A percentile compares a stretch with the other conserved stretches of the same genome.
Evolutionary conservation across 2,113 vertebrate genomes (phyloP).

Genomic region (Ageneiosus marmoratus): DNA sequence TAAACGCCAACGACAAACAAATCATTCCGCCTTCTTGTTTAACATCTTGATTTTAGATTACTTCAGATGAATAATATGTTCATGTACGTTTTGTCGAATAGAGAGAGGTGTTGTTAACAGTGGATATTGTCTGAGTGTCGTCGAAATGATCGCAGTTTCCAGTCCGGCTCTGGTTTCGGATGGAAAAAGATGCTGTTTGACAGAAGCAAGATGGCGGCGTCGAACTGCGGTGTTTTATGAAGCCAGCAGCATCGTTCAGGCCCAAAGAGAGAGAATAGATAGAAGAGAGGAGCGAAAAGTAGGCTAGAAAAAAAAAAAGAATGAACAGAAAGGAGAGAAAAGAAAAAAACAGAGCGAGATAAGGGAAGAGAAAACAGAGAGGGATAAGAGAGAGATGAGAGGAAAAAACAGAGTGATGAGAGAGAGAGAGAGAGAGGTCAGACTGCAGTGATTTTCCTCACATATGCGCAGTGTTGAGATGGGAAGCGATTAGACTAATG

Average conservation of each 20-base stretch:
- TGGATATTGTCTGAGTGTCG: not conserved
- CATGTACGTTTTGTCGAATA: not conserved
- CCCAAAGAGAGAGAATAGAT: not conserved
- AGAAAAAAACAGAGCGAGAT: no score
- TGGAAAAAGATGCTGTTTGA: constrained; percentile 56
- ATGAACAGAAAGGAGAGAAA: no score
- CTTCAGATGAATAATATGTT: not conserved
- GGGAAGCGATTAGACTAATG: not conserved
- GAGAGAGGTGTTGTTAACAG: not conserved
- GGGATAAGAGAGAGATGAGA: no score
- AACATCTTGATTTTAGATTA: not conserved
- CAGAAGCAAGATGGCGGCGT: constrained; percentile 74
- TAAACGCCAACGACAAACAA: not conserved
- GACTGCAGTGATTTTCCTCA: not conserved
- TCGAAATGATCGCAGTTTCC: not conserved
- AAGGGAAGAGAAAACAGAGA: no score
- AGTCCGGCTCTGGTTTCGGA: not conserved
- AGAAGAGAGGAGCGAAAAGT: no score
- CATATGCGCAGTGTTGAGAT: not conserved
- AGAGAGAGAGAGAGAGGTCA: no score
- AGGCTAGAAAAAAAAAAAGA: no score
- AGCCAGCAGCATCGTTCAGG: constrained; percentile 6
- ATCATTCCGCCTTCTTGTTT: not conserved
- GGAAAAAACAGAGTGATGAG: no score
- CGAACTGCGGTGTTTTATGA: constrained; percentile 50